Evolutionary conservation across 2,888 invertebrate genomes (phyloP).

Genomic region (Patella pellucida): DNA sequence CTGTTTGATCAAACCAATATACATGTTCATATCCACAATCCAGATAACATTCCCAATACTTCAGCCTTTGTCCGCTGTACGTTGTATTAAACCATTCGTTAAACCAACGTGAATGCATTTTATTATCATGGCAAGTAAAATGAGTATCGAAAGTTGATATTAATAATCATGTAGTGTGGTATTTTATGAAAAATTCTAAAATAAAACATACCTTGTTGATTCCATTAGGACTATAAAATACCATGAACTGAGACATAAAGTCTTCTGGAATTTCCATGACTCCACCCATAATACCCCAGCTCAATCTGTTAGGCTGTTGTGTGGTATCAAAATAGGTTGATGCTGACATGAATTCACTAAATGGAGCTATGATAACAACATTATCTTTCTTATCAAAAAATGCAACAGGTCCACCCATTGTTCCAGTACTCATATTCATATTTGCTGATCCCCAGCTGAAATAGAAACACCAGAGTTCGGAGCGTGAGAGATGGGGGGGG

Average conservation of each 20-base stretch:
- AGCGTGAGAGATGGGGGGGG: no score
- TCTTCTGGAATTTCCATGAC: neutral
- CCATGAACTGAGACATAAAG: neutral
- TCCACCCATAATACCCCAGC: neutral
- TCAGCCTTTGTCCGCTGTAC: no score
- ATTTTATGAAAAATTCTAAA: neutral
- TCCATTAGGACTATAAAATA: neutral
- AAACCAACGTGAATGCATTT: no score
- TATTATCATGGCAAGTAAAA: no score
- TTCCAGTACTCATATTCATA: neutral
- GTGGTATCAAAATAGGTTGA: slow-evolving; percentile 18
- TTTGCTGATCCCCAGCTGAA: neutral
- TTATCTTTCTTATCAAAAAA: neutral
- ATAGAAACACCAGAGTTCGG: neutral
- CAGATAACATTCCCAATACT: no score
- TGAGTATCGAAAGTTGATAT: no score
- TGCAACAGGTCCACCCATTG: neutral
- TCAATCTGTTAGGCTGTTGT: slow-evolving; percentile 21
- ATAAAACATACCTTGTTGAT: neutral
- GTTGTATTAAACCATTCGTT: no score
- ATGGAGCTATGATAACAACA: neutral
- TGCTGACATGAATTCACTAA: neutral
- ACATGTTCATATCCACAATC: no score
- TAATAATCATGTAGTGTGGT: no score
- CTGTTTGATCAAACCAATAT: no score